Conservation (phyloP, 2,888 invertebrate species). For the Nasonia oneida region DNA sequence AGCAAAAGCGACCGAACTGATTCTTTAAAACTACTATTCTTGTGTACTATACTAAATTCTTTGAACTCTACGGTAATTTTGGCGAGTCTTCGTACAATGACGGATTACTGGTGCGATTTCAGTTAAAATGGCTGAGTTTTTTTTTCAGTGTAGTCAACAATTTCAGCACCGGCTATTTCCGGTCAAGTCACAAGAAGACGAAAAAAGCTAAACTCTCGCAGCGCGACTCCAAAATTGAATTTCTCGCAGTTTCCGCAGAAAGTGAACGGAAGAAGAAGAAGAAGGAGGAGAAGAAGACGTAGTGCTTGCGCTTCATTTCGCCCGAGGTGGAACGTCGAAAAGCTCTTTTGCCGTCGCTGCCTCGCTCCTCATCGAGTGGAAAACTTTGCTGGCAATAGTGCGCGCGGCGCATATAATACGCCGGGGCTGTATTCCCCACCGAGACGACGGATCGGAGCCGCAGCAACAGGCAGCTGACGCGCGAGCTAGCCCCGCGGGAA, state of each 20-base stretch:
- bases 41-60: no score
- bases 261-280: neutral
- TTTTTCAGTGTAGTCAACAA: neutral
- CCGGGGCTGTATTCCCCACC: neutral
- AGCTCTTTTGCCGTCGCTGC: constrained; percentile 18
- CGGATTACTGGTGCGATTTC: no score
- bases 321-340: constrained; percentile 23
- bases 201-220: constrained; percentile 30
- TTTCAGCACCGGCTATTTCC: neutral
- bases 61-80: no score
- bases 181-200: constrained; percentile 22
- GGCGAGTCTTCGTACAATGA: no score
- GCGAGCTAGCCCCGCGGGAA: neutral
- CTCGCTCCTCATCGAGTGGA: neutral
- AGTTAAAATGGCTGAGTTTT: no score
- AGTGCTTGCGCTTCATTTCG: neutral
- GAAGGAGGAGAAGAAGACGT: neutral
- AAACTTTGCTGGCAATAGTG: constrained; percentile 8
- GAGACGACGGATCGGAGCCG: neutral
- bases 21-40: no score
- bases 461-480: constrained; percentile 7
- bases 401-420: neutral
- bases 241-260: constrained; percentile 23
- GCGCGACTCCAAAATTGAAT: constrained; percentile 25
- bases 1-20: no score